Evolutionary conservation across 2,888 invertebrate genomes (phyloP), one percentile per base, ranked within the genome.

Genomic region (Lottia gigantea): DNA sequence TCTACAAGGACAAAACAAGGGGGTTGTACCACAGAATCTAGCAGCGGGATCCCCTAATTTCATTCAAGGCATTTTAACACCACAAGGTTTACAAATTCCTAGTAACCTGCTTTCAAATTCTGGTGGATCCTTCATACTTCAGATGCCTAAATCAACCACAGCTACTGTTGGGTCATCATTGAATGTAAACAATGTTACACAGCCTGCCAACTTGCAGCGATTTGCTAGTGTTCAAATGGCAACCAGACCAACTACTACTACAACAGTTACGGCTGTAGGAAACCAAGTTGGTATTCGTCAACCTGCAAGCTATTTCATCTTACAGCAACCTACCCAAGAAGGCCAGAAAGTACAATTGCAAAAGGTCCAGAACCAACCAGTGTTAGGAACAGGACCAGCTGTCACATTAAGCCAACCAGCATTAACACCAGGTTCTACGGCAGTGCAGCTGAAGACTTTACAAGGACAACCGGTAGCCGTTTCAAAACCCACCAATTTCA

Each of bases 11-110:
- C 81, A 82, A 71, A 81, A 78, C 64, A 71, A 80, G 4, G 26
- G 79, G 11, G 70, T 81, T 23, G 64, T 78, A 45, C 78, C 82
- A 25, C 80, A 79, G 23, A 74, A 68, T 31, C 62, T 78, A 23
- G 40, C 75, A 8, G 75, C 78, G 19, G 19, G 19, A 16, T 71
- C 81, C 11, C 80, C 80, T 66, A 77, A 78, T 46, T 62, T 79
- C 4, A 71, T 80, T 46, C 82, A 82, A 66, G 80, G 80, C 12
- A 79, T 74, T 65, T 61, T 82, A 15, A 82, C 76, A 31, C 78
- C 81, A n/a, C 78, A 82, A 66, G 78, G 80, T 4, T 64, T 80
- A 15, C 69, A 80, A n/a, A 76, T 81, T 45, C 78, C 77, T 6
- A 73, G 72, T 61, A 61, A 55, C 46, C 61, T 67, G 61, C 23